phyloP scores from a whole-genome alignment of 2,113 vertebrate genomes.

The Promerops cafer region DNA sequence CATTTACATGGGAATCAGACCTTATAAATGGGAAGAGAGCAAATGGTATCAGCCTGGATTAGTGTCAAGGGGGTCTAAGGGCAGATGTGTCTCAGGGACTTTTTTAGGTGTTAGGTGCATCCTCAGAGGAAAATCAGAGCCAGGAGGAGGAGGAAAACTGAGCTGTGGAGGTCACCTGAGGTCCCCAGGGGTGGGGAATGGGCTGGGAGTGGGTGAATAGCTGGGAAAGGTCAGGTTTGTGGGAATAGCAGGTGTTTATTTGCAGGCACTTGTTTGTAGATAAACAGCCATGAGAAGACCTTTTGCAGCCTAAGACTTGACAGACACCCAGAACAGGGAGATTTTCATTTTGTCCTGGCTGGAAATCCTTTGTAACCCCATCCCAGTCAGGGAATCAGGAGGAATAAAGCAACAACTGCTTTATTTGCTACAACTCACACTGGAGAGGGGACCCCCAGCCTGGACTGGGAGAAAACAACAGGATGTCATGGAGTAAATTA shows the following conservation, averaged over 20 bases:
- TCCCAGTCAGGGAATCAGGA: background rate
- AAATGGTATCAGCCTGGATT: background rate
- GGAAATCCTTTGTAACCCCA: background rate
- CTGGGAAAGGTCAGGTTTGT: background rate
- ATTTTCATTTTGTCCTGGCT: background rate
- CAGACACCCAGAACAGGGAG: background rate
- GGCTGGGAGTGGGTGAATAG: background rate
- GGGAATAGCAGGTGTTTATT: background rate
- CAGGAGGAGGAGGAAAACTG: background rate
- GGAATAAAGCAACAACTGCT: background rate
- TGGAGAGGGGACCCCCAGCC: background rate
- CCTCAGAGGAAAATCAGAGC: background rate
- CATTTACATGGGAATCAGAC: constrained; percentile 19
- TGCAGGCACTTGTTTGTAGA: background rate
- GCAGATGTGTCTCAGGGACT: background rate
- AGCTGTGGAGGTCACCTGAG: background rate
- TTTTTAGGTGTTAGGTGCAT: background rate
- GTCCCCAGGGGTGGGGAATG: background rate
- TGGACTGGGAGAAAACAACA: background rate
- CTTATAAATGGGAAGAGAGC: background rate
- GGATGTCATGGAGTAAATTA: background rate
- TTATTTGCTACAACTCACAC: accelerated
- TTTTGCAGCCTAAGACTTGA: background rate
- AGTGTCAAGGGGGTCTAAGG: background rate
- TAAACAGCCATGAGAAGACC: background rate